Evolutionary conservation across 2,113 vertebrate species (phyloP).

Genomic region (Phaethon lepturus): DNA sequence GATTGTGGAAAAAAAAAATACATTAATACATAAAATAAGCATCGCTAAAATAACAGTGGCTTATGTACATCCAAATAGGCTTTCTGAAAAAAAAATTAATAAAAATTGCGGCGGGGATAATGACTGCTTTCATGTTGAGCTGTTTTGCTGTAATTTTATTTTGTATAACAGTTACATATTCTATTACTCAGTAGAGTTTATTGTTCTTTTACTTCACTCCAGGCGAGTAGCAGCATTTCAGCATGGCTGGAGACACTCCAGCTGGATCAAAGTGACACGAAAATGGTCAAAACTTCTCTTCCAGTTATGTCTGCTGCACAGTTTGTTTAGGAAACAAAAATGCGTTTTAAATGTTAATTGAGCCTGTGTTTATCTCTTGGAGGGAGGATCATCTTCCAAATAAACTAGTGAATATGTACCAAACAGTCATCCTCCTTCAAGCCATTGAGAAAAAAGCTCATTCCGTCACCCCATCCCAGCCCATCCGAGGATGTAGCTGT

Average conservation of each 20-base stretch:
- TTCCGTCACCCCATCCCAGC: neutral
- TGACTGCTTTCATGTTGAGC: constrained; percentile 30
- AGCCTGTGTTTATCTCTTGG: constrained; percentile 48
- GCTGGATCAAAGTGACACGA: constrained; percentile 60
- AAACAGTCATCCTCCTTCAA: neutral
- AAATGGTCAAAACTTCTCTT: constrained; percentile 37
- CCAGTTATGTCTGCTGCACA: constrained; percentile 25
- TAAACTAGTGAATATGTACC: neutral
- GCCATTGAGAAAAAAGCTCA: neutral
- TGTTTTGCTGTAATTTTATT: constrained; percentile 29
- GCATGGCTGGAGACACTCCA: constrained; percentile 51
- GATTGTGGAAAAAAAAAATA: neutral
- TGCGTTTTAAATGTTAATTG: constrained; percentile 64
- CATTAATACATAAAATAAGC: neutral
- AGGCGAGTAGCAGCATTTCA: constrained; percentile 57
- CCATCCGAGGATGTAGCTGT: neutral
- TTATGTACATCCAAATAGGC: neutral
- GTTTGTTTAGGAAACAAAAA: constrained; percentile 60
- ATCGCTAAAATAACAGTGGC: neutral
- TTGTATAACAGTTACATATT: constrained; percentile 26
- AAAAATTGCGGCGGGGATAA: neutral
- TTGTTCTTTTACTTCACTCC: constrained; percentile 63
- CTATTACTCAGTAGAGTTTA: constrained; percentile 65
- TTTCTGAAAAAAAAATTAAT: neutral
- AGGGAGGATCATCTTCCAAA: constrained; percentile 50